Evolutionary conservation across 1,140 invertebrate genomes (phyloP).

Genomic region (Tetranychus urticae): DNA sequence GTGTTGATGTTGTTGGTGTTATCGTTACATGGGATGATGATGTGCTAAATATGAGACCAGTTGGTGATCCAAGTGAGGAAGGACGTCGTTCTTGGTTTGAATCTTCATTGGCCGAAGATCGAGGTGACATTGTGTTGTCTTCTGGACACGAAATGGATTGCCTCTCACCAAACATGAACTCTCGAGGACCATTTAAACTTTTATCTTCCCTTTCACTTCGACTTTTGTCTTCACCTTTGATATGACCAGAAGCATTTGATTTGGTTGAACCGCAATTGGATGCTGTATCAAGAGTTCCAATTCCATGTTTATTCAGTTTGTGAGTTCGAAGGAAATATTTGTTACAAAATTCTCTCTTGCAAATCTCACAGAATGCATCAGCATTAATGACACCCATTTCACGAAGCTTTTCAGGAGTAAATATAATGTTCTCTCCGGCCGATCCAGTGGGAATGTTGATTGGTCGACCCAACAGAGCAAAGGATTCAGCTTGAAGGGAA

Average conservation of each 20-base stretch:
- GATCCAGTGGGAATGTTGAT: neutral
- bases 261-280: constrained; percentile 1
- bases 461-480: neutral
- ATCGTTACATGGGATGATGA: neutral
- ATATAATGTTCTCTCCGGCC: constrained; percentile 13
- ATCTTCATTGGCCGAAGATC: neutral
- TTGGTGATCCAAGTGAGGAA: too few relatives aligned
- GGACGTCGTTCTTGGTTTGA: neutral
- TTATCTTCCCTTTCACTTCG: too few relatives aligned
- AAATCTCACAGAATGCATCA: constrained; percentile 76
- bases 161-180: neutral
- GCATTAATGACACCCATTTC: constrained; percentile 54
- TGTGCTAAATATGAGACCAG: neutral
- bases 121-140: neutral
- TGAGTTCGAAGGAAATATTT: constrained; percentile 31
- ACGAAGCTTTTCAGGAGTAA: constrained; percentile 39
- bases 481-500: neutral
- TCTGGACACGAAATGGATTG: neutral
- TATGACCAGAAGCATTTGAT: neutral
- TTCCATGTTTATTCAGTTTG: constrained; percentile 33
- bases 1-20: neutral
- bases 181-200: too few relatives aligned
- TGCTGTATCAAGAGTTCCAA: constrained; percentile 6
- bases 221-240: neutral
- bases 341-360: constrained; percentile 70